phyloP scores from a whole-genome alignment of 2,797 vertebrate genomes.

The Perdix hodgsoniae region DNA sequence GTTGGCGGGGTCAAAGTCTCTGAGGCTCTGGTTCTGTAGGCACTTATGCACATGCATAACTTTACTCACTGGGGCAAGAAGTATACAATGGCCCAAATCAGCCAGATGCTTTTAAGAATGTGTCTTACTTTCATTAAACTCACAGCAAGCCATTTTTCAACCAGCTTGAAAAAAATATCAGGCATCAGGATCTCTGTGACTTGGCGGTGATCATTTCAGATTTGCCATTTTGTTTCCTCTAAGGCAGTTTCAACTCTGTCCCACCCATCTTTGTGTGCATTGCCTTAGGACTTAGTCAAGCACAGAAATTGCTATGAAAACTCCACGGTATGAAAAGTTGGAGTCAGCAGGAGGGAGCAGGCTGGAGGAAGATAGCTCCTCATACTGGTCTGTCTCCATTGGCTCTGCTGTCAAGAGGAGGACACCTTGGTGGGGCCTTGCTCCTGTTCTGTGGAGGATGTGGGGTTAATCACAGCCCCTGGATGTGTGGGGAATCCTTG shows the following conservation, averaged over 20 bases:
- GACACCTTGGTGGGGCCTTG: no score
- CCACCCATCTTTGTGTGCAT: background rate
- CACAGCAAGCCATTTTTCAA: background rate
- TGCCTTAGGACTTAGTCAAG: background rate
- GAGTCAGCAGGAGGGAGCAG: background rate
- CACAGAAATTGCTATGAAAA: background rate
- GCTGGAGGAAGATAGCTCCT: background rate
- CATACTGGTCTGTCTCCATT: background rate
- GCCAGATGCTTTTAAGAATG: background rate
- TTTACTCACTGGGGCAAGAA: background rate
- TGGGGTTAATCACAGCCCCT: no score
- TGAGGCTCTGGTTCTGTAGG: background rate
- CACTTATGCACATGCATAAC: background rate
- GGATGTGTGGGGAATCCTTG: background rate
- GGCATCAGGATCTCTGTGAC: background rate
- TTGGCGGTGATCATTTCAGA: background rate
- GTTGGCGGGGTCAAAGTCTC: background rate
- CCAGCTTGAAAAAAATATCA: background rate
- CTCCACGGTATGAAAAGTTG: background rate
- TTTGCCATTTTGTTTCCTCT: background rate
- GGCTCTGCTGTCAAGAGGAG: background rate
- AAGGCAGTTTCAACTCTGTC: background rate
- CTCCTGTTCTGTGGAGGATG: background rate
- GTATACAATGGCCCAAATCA: background rate
- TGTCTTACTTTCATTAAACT: background rate